Evolutionary conservation across 37 sponge, comb jelly and placozoan species (phyloP), one percentile per base, ranked within the genome.

Genomic region (Halisarca cf. caerulea): DNA sequence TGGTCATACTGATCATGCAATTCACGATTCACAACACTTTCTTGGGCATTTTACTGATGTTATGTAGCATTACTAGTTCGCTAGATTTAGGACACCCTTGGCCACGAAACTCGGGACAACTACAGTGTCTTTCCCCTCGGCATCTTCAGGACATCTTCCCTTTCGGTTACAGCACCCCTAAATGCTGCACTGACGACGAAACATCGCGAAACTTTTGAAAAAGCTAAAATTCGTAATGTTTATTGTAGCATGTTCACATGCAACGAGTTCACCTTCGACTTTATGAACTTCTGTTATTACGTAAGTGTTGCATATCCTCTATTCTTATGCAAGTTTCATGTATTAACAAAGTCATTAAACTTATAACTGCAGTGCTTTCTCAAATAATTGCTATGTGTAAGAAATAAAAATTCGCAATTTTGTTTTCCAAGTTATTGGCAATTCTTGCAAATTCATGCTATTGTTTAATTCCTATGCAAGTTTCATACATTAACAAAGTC

Each of bases 141-240:
- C 36, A 28, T 80, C 81, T 25, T 57, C 81, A 25, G 81, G 60
- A 32, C 81, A 80, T 43, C 81, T 58, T 80, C 81, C 81, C 37
- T 80, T 80, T 33, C 81, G 53, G 57, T 80, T 80, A 14, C 32
- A 58, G 57, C 81, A 80, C 17, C 81, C 81, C 81, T 59, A 80
- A 57, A 80, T 36, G 60, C 81, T 59, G 60, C 81, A 80, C 37
- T 80, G 81, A 58, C 81, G 81, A 25, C 36, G 59, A 38, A 59
- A 80, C 81, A 80, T 80, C 4, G 64, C 30, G 64, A 20, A 62
- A 5, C 6, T 7, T 20, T 30, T 62, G 18, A 15, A 62, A 20
- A 20, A 6, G 6, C 30, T 62, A 20, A 28, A 4, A 7, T 62
- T 62, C 30, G 25, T 6, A n/a, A n/a, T n/a, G n/a, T n/a, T n/a